phyloP scores from a whole-genome alignment of 2,113 vertebrate species.

The Holacanthus passer region DNA sequence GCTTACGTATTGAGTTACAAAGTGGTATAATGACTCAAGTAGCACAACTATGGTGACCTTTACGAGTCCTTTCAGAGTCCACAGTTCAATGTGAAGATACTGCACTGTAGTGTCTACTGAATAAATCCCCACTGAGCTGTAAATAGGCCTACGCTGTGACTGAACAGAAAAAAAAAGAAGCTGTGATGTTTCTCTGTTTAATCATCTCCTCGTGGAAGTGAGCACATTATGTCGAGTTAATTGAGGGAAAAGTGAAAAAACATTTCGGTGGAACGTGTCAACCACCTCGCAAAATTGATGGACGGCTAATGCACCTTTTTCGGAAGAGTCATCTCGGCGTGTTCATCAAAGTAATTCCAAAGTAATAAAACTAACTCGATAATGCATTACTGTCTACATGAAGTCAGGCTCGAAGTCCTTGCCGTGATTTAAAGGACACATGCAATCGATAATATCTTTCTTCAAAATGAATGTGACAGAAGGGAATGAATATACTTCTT shows the following conservation, averaged over 20 bases:
- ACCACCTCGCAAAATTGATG: slow-evolving; percentile 68
- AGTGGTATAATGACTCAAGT: background rate
- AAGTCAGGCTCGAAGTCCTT: slow-evolving; percentile 38
- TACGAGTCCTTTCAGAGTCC: slow-evolving; percentile 42
- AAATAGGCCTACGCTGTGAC: slow-evolving; percentile 45
- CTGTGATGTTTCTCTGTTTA: slow-evolving; percentile 43
- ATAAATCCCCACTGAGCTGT: slow-evolving; percentile 54
- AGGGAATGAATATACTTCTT: slow-evolving; percentile 2
- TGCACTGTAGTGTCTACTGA: background rate
- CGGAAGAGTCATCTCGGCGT: slow-evolving; percentile 46
- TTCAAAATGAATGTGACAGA: slow-evolving; percentile 42
- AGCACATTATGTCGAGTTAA: slow-evolving; percentile 63
- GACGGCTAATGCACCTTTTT: slow-evolving; percentile 66
- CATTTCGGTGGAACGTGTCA: slow-evolving; percentile 56
- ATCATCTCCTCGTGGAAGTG: slow-evolving; percentile 50
- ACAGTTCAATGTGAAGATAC: slow-evolving; percentile 10
- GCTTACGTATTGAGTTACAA: slow-evolving; percentile 4
- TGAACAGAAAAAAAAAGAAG: background rate
- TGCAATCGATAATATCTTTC: slow-evolving; percentile 45
- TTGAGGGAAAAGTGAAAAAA: slow-evolving; percentile 69
- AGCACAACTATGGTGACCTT: slow-evolving; percentile 39
- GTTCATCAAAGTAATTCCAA: slow-evolving; percentile 73
- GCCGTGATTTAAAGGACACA: slow-evolving; percentile 59
- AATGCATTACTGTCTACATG: slow-evolving; percentile 57
- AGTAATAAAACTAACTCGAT: slow-evolving; percentile 67